These are phyloP conservation scores for Arenaria interpres DNA, from an alignment of 2,113 vertebrate genomes.

Conservation along the genomic window DNA sequence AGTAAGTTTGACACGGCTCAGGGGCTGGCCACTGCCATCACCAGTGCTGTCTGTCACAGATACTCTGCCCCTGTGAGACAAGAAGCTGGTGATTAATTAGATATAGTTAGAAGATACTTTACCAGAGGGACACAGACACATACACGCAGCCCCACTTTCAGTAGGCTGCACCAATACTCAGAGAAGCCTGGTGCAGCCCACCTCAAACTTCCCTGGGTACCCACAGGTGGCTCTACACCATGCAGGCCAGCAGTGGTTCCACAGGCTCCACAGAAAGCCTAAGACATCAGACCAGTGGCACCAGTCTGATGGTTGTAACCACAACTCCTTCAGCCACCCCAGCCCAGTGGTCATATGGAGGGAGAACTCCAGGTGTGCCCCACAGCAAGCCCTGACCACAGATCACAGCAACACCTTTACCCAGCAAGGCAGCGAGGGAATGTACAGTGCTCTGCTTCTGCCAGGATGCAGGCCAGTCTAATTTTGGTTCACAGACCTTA, in stretches of 20 bases:
- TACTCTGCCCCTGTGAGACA: conserved; percentile 76
- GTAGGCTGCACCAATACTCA: background rate
- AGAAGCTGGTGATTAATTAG: background rate
- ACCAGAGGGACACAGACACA: fast-evolving
- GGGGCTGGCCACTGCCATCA: conserved; percentile 73
- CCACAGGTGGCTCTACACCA: background rate
- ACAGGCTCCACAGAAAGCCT: background rate
- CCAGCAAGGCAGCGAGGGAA: background rate
- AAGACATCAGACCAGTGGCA: background rate
- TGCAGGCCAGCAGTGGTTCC: background rate
- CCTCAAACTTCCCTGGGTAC: too few species aligned
- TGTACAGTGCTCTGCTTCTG: background rate
- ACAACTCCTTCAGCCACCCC: background rate
- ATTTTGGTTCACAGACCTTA: background rate
- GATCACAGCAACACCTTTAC: background rate
- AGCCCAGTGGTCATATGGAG: background rate
- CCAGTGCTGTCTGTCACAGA: conserved; percentile 74
- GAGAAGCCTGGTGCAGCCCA: too few species aligned
- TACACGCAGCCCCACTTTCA: background rate
- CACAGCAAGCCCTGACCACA: background rate
- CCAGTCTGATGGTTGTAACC: background rate
- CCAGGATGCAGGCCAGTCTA: background rate
- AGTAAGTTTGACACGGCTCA: conserved; percentile 80
- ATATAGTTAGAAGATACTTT: fast-evolving
- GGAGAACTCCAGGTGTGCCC: background rate